A percentile compares a stretch with the other conserved stretches of the same genome.
Conservation (phyloP, 2,113 vertebrate genomes). For the Tachycineta bicolor region DNA sequence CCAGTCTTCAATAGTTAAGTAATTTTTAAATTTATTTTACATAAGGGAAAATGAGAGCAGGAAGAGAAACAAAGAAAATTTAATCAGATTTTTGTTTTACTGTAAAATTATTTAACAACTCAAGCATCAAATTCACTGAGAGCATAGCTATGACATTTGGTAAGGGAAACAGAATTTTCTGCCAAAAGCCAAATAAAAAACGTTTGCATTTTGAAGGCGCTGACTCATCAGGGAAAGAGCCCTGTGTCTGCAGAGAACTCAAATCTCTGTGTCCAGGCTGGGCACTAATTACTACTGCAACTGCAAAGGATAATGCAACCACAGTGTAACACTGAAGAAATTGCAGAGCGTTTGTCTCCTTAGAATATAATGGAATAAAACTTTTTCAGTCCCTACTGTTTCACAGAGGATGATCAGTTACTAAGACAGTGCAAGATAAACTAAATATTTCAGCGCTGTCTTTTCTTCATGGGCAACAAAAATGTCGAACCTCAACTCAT, state of each 20-base stretch:
- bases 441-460: neutral
- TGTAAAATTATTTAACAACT: neutral
- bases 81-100: neutral
- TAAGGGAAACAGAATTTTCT: slow-evolving; percentile 41
- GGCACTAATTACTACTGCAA: neutral
- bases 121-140: neutral
- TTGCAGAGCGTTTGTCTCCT: neutral
- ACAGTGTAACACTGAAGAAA: neutral
- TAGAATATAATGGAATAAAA: neutral
- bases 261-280: neutral
- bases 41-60: neutral
- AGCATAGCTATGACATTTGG: slow-evolving; percentile 25
- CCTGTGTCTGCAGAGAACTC: neutral
- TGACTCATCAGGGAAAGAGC: slow-evolving; percentile 38
- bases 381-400: neutral
- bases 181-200: slow-evolving; percentile 32
- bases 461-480: neutral
- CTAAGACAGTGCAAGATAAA: neutral
- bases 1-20: neutral
- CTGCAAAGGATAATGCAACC: neutral
- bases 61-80: neutral
- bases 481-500: neutral
- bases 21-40: neutral
- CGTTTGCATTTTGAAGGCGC: slow-evolving; percentile 10
- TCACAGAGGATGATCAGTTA: neutral